Conservation (phyloP, 2,797 vertebrate species). For the Malacoraja senta region DNA sequence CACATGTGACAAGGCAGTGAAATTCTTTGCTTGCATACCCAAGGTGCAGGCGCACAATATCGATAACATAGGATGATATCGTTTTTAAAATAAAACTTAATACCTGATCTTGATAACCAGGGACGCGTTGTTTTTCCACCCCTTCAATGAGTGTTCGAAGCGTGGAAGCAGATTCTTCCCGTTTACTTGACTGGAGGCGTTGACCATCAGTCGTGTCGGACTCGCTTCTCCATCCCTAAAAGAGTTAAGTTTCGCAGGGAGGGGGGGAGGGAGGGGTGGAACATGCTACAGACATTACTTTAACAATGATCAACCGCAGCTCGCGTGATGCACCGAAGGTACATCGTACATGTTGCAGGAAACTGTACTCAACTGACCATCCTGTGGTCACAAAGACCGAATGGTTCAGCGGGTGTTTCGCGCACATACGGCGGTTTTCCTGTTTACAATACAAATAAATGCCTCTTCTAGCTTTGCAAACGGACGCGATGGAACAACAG, state of each 20-base stretch:
- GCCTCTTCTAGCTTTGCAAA: neutral
- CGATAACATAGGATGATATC: neutral
- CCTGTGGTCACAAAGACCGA: neutral
- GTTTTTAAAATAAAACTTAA: conserved; percentile 42
- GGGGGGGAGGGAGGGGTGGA: no score
- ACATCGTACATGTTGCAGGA: neutral
- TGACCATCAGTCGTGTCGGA: conserved; percentile 68
- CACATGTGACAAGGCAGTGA: no score
- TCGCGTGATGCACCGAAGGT: neutral
- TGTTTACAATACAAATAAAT: neutral
- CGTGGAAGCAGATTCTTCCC: conserved; percentile 59
- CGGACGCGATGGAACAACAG: neutral
- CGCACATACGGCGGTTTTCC: neutral
- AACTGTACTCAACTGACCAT: neutral
- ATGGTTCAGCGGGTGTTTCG: neutral
- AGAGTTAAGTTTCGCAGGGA: conserved; percentile 36
- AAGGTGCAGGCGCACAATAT: neutral
- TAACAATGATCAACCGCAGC: neutral
- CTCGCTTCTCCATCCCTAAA: conserved; percentile 67
- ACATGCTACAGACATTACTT: neutral
- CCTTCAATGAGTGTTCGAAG: conserved; percentile 58
- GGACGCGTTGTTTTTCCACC: conserved; percentile 75
- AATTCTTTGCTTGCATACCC: no score
- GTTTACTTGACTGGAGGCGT: conserved; percentile 63
- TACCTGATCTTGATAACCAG: conserved; percentile 76